Percentiles rank a stretch among this genome's conserved stretches.
Conservation (phyloP, 2,888 invertebrate species). For the Drosophila gaucha region DNA sequence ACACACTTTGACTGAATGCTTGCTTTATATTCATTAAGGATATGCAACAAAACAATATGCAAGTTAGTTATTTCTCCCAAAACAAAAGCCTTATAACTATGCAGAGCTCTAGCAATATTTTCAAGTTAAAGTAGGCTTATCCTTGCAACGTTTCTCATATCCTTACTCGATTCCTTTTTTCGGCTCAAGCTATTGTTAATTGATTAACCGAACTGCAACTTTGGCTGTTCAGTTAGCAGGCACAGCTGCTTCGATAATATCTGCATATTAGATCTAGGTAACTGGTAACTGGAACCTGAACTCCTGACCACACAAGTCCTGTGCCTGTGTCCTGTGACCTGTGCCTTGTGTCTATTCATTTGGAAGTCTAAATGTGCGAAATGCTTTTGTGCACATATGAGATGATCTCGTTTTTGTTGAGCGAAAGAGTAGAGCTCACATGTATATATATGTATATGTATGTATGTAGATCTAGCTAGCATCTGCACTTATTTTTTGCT, state of each 20-base stretch:
- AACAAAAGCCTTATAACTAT: conserved; percentile 49
- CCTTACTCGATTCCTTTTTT: conserved; percentile 29
- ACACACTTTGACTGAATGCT: conserved; percentile 14
- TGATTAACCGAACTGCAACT: conserved; percentile 65
- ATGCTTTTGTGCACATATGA: conserved; percentile 71
- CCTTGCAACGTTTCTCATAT: conserved; percentile 38
- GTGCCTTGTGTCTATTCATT: conserved; percentile 60
- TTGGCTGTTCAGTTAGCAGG: conserved; percentile 67
- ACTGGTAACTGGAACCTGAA: conserved; percentile 40
- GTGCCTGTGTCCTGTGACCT: conserved; percentile 2
- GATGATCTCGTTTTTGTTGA: conserved; percentile 75
- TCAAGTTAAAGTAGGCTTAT: conserved; percentile 79
- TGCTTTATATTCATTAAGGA: conserved; percentile 71
- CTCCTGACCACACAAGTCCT: conserved; percentile 52
- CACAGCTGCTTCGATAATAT: conserved; percentile 40
- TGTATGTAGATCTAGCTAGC: conserved; percentile 11
- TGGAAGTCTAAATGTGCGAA: conserved; percentile 75
- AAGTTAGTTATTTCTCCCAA: conserved; percentile 62
- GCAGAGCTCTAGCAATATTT: conserved; percentile 67
- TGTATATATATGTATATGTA: neutral
- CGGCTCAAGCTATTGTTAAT: conserved; percentile 58
- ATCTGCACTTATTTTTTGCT: conserved; percentile 37
- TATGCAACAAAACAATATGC: conserved; percentile 61
- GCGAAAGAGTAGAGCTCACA: conserved; percentile 58
- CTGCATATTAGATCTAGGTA: conserved; percentile 61